These are phyloP conservation scores for Lydus trimaculatus DNA, from an alignment of 2,888 invertebrate genomes.

Conservation along the genomic window DNA sequence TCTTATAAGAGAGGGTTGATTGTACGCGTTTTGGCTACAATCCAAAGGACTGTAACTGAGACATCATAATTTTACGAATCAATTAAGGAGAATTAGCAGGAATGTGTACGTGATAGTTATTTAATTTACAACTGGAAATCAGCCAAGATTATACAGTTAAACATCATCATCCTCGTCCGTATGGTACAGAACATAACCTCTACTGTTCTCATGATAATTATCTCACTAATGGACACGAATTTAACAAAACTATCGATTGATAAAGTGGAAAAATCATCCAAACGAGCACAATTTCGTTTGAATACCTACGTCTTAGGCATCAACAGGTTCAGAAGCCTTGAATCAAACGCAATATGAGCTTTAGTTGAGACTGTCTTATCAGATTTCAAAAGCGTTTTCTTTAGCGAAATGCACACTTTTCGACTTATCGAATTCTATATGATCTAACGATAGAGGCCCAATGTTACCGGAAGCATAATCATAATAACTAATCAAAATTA, in stretches of 20 bases:
- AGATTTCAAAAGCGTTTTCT: slow-evolving; percentile 37
- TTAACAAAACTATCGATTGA: not conserved
- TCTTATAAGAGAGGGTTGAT: not conserved
- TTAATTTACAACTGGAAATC: slow-evolving; percentile 38
- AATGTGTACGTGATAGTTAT: slow-evolving; percentile 34
- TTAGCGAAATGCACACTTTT: slow-evolving; percentile 26
- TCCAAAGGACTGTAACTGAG: slow-evolving; percentile 42
- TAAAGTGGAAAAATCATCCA: not conserved
- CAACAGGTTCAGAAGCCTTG: not conserved
- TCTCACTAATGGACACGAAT: not conserved
- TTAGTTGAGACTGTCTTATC: slow-evolving; percentile 34
- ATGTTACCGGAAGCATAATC: no score
- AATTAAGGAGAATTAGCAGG: slow-evolving; percentile 38
- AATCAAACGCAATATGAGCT: not conserved
- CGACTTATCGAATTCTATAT: no score
- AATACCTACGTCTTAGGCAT: not conserved
- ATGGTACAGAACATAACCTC: not conserved
- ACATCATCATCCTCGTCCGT: not conserved
- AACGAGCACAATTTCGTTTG: not conserved
- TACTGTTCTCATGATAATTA: not conserved
- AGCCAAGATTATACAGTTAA: slow-evolving; percentile 21
- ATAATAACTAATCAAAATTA: slow-evolving; percentile 26
- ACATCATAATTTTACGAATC: slow-evolving; percentile 40
- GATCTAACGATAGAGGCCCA: not conserved
- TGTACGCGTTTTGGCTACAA: slow-evolving; percentile 35